Base-by-base conservation (phyloP, 1,140 invertebrate genomes). In the Carcinoscorpius rotundicauda region DNA sequence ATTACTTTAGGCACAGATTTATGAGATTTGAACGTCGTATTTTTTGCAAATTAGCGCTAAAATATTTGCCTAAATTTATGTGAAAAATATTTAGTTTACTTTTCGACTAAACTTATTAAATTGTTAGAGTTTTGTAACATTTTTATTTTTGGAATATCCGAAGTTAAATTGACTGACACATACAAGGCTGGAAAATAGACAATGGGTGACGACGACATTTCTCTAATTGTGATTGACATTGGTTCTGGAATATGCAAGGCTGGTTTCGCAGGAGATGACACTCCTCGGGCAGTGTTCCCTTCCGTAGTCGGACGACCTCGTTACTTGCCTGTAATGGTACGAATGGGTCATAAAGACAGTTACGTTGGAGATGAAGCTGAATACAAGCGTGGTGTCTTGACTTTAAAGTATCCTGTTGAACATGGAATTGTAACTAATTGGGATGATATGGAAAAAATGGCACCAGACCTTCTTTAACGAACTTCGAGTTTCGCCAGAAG, bases 371-470 rank as follows among this genome's bases (percentile, higher is more conserved):
- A 81, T 72, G 80, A 81, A 72, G 80, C 80, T 52, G 62, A 78
- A 68, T 72, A 69, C 68, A 78, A 78, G 70, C 72, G 64, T 5
- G 66, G 71, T 68, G 75, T 77, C 66, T 68, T 77, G 9, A 80
- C 59, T 68, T 77, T 82, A 49, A 71, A 75, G 58, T 82, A 82
- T 66, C 82, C 81, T 50, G 82, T 82, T 80, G 81, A 82, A 69
- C 82, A 83, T 74, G 81, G 81, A 11, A 80, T 82, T 62, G 79
- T 82, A 61, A 80, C 77, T 58, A 79, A 81, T 73, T 80, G 80
- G 79, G 79, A 81, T 65, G 78, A 83, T 66, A 83, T 82, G 82
- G 80, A 82, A 67, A 73, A 75, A 66, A 78, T 82, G 81, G 81
- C 75, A 80, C 62, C 81, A 83, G 70, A 77, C 81, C 66, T 82